phyloP scores from a whole-genome alignment of 2,113 vertebrate species.

The Neogale vison region DNA sequence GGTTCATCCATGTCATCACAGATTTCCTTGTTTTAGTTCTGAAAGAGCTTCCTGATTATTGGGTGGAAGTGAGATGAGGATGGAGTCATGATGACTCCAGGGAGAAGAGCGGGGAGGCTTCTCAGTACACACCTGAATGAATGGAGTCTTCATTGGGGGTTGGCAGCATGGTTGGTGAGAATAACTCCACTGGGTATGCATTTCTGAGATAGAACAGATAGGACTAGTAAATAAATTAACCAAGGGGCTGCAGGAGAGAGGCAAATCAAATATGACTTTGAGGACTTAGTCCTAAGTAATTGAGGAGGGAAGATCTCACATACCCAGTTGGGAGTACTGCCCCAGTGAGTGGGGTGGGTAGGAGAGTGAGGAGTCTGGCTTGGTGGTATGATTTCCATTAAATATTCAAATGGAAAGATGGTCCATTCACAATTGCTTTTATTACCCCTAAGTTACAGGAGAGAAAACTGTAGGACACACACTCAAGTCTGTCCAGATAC shows the following conservation, averaged over 20 bases:
- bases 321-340: no score
- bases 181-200: fast-evolving
- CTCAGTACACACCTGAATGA: fast-evolving
- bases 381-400: neutral
- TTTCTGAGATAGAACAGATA: no score
- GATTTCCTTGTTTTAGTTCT: neutral
- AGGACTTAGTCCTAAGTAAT: neutral
- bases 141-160: fast-evolving
- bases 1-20: neutral
- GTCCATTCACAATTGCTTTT: neutral
- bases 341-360: fast-evolving
- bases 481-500: neutral
- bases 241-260: neutral
- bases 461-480: neutral
- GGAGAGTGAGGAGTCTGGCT: neutral
- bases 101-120: neutral
- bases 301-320: neutral
- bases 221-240: neutral
- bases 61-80: neutral
- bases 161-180: neutral
- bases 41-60: neutral
- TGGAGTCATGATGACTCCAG: neutral
- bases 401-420: neutral
- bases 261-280: neutral
- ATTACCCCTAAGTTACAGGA: neutral